A percentile compares a stretch with the other conserved stretches of the same genome.
Conservation (phyloP, 2,113 vertebrate species). For the Nipponia nippon region DNA sequence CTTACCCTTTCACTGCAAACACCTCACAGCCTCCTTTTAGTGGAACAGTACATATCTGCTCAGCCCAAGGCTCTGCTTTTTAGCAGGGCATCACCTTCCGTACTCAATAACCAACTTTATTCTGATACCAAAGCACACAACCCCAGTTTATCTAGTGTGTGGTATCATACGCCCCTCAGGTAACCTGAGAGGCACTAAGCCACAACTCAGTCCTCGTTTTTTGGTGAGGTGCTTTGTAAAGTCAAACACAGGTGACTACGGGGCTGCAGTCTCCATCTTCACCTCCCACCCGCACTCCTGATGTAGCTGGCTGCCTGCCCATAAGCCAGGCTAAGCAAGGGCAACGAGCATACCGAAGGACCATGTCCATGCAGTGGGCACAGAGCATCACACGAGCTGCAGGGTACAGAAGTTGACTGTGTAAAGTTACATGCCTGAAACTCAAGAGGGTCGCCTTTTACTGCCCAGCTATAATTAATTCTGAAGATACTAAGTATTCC, state of each 20-base stretch:
- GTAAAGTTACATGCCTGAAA: not conserved
- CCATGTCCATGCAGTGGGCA: not conserved
- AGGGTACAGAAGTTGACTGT: not conserved
- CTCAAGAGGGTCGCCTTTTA: not conserved
- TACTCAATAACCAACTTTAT: not conserved
- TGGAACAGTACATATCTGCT: not conserved
- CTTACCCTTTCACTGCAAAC: not conserved
- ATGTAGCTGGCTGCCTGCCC: not conserved
- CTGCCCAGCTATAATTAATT: not conserved
- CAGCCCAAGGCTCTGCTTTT: not conserved
- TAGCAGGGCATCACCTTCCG: not conserved
- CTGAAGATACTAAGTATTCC: not conserved
- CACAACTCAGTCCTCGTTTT: not conserved
- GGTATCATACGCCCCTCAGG: not conserved
- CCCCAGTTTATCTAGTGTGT: not conserved
- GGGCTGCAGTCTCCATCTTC: not conserved
- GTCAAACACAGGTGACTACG: accelerated
- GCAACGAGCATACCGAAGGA: not conserved
- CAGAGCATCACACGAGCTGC: not conserved
- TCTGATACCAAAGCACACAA: not conserved
- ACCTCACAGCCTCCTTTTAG: not conserved
- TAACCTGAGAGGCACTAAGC: not conserved
- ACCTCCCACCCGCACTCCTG: not conserved
- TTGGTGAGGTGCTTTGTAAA: not conserved
- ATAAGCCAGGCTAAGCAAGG: not conserved